Conservation (phyloP, 2,113 vertebrate genomes). For the Poeciliopsis turrubarensis region DNA sequence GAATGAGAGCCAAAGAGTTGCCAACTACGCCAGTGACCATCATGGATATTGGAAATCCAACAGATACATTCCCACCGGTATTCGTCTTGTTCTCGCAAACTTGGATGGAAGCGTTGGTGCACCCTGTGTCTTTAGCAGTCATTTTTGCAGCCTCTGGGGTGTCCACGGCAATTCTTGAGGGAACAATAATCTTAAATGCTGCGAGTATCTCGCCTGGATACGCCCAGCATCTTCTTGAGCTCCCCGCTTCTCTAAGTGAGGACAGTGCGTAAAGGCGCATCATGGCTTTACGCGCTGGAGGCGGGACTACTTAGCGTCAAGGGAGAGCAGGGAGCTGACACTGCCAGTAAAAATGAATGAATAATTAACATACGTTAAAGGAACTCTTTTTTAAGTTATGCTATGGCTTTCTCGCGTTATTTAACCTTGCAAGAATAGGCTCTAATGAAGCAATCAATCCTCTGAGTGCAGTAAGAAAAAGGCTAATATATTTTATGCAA, state of each 20-base stretch:
- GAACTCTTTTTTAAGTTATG: no score
- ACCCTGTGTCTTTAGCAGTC: slow-evolving; percentile 58
- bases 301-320: slow-evolving; percentile 49
- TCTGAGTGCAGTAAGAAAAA: no score
- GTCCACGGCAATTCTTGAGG: slow-evolving; percentile 55
- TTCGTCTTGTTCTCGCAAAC: slow-evolving; percentile 48
- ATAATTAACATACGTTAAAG: no score
- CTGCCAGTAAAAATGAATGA: background rate
- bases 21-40: slow-evolving; percentile 92
- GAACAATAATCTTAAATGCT: background rate
- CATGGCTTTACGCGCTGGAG: slow-evolving; percentile 44
- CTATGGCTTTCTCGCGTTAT: no score
- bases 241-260: slow-evolving; percentile 19
- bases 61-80: slow-evolving; percentile 81
- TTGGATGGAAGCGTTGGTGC: slow-evolving; percentile 63
- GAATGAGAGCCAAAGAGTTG: slow-evolving; percentile 89
- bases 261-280: slow-evolving; percentile 53
- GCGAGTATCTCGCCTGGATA: background rate
- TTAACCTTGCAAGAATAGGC: no score
- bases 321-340: background rate
- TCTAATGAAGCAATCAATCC: no score
- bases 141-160: slow-evolving; percentile 19
- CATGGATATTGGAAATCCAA: slow-evolving; percentile 91
- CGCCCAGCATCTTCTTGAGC: slow-evolving; percentile 17
- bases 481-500: no score